Evolutionary conservation across 2,797 vertebrate species (phyloP), one percentile per base, ranked within the genome.

Genomic region (Labeo calbasu): DNA sequence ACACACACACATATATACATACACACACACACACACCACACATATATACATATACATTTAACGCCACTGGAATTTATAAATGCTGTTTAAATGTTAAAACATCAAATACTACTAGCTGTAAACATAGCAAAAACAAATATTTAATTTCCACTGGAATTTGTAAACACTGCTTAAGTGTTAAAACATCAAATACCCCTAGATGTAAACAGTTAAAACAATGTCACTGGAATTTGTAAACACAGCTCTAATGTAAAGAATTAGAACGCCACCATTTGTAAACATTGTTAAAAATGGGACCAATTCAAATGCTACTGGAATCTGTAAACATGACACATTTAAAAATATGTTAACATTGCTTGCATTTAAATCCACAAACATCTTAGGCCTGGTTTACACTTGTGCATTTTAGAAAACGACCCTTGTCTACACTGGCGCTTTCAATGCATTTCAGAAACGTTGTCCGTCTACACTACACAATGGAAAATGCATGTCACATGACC

Each of bases 341-440:
- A 17, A 25, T 46, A 8, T 25, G 8, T 57, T 6, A 40, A n/a
- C 10, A 63, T 10, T 48, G 5, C n/a, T 48, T 61, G 10, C 13
- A 65, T 65, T 78, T 63, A 13, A 66, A 79, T n/a, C 6, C 9
- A 79, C 19, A 78, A 63, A 50, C 70, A 50, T 50, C 43, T 32
- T 17, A 51, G 51, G 13, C 50, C 50, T 14, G 0, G 50, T 53
- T 53, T 53, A 53, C 17, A 46, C 43, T 46, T 10, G 43, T 46
- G 43, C 43, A 0, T 10, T 46, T 46, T 46, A 46, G 9, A 10
- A 46, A 46, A 10, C 8, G 8, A 46, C 8, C 43, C 43, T 46
- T 8, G 8, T 43, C 40, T 8, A 43, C 40, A 43, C 40, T 43
- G 40, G 40, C 4, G 6, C 9, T 43, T 43, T 43, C 40, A 43